Evolutionary conservation across 2,888 invertebrate genomes (phyloP).

Genomic region (Apodemia mormo): DNA sequence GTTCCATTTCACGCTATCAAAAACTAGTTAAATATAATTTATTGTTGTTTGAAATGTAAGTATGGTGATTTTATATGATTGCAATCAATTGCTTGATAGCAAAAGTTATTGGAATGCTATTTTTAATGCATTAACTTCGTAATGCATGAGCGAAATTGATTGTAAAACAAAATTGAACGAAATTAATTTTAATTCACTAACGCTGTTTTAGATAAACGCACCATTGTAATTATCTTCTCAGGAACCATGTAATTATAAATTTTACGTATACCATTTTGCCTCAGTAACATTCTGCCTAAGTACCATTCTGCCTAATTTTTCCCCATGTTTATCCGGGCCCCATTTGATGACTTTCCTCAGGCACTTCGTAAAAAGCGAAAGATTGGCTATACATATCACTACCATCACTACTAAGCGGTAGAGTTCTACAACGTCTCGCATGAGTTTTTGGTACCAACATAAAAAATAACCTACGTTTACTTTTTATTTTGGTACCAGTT

Average conservation of each 20-base stretch:
- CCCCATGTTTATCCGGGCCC: too few relatives aligned
- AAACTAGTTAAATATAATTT: slow-evolving; percentile 36
- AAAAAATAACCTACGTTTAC: too few relatives aligned
- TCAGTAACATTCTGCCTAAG: too few relatives aligned
- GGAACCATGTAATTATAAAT: not conserved
- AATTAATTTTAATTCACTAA: slow-evolving; percentile 7
- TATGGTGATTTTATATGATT: slow-evolving; percentile 25
- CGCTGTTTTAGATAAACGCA: slow-evolving; percentile 5
- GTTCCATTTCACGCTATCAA: slow-evolving; percentile 35
- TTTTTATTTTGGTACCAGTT: too few relatives aligned
- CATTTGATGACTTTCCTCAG: too few relatives aligned
- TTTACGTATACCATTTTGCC: too few relatives aligned
- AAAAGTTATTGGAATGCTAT: slow-evolving; percentile 10
- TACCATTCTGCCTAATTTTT: too few relatives aligned
- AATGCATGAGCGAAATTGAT: slow-evolving; percentile 12
- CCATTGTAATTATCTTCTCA: not conserved
- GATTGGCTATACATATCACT: too few relatives aligned
- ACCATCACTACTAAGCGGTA: too few relatives aligned
- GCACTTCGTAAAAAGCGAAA: too few relatives aligned
- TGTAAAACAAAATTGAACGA: slow-evolving; percentile 14
- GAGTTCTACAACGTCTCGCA: too few relatives aligned
- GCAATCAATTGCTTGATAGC: slow-evolving; percentile 10
- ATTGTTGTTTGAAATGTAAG: slow-evolving; percentile 32
- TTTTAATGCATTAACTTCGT: slow-evolving; percentile 12
- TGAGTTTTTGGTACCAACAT: too few relatives aligned